A percentile compares a stretch with the other conserved stretches of the same genome.
phyloP scores from a whole-genome alignment of 2,113 vertebrate genomes.

The Myanophis thanlyinensis region DNA sequence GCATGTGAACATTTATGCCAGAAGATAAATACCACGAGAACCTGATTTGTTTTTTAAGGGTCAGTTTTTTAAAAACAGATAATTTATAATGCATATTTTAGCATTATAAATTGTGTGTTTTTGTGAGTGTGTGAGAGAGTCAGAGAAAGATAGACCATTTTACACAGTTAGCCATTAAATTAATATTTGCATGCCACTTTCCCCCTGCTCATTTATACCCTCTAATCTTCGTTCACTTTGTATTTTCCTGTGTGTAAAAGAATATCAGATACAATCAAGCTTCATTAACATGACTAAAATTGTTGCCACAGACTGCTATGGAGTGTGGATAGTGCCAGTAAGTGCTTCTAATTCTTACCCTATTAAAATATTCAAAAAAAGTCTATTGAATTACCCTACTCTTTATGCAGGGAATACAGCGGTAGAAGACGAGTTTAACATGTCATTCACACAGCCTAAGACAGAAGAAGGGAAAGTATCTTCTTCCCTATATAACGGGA shows the following conservation, averaged over 20 bases:
- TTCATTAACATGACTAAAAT: neutral
- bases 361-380: neutral
- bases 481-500: neutral
- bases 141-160: neutral
- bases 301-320: neutral
- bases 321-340: neutral
- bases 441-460: neutral
- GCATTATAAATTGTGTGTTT: neutral
- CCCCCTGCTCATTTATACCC: neutral
- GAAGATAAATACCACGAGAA: conserved; percentile 30
- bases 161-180: neutral
- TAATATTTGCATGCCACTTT: neutral
- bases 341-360: neutral
- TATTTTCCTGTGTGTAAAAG: neutral
- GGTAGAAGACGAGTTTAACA: neutral
- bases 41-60: conserved; percentile 56
- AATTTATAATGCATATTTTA: neutral
- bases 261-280: neutral
- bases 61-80: neutral
- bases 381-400: neutral
- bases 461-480: neutral
- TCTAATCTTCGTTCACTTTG: neutral
- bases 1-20: conserved; percentile 22
- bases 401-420: neutral
- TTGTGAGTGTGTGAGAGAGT: neutral